These are phyloP conservation scores for Acronicta psi DNA, from an alignment of 2,888 invertebrate genomes.

Conservation along the genomic window DNA sequence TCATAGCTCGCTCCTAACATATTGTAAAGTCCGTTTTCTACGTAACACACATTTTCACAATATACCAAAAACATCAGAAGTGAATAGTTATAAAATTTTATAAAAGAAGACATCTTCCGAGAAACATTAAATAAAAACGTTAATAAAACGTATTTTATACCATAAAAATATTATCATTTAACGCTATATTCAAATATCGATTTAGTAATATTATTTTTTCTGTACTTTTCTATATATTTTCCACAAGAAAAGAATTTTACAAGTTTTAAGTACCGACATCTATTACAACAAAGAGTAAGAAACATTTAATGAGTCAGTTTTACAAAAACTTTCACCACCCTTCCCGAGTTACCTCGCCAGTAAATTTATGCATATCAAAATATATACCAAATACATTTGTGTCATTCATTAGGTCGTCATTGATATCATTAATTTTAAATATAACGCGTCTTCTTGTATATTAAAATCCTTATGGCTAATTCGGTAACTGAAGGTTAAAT, in stretches of 20 bases:
- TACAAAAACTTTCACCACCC: slow-evolving; percentile 67
- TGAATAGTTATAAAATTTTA: slow-evolving; percentile 69
- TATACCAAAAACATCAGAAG: slow-evolving; percentile 68
- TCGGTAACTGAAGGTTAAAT: slow-evolving; percentile 68
- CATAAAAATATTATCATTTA: slow-evolving; percentile 78
- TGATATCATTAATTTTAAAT: slow-evolving; percentile 75
- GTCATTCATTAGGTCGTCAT: slow-evolving; percentile 65
- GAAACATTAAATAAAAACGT: slow-evolving; percentile 63
- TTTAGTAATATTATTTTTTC: slow-evolving; percentile 71
- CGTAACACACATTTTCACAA: slow-evolving; percentile 70
- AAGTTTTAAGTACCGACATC: slow-evolving; percentile 80
- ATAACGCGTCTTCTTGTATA: slow-evolving; percentile 69
- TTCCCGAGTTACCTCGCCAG: slow-evolving; percentile 71
- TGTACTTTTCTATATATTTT: slow-evolving; percentile 74
- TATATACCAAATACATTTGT: slow-evolving; percentile 82
- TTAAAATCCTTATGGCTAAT: slow-evolving; percentile 72
- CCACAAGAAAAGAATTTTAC: slow-evolving; percentile 69
- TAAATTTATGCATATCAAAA: slow-evolving; percentile 86
- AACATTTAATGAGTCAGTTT: slow-evolving; percentile 64
- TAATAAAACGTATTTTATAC: slow-evolving; percentile 68
- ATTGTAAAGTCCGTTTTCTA: slow-evolving; percentile 70
- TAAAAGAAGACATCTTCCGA: slow-evolving; percentile 70
- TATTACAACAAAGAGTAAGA: slow-evolving; percentile 73
- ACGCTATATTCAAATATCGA: slow-evolving; percentile 76
- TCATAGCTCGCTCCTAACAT: slow-evolving; percentile 61